Evolutionary conservation across 1,140 invertebrate species (phyloP), one percentile per base, ranked within the genome.

Genomic region (Ridgeia piscesae): DNA sequence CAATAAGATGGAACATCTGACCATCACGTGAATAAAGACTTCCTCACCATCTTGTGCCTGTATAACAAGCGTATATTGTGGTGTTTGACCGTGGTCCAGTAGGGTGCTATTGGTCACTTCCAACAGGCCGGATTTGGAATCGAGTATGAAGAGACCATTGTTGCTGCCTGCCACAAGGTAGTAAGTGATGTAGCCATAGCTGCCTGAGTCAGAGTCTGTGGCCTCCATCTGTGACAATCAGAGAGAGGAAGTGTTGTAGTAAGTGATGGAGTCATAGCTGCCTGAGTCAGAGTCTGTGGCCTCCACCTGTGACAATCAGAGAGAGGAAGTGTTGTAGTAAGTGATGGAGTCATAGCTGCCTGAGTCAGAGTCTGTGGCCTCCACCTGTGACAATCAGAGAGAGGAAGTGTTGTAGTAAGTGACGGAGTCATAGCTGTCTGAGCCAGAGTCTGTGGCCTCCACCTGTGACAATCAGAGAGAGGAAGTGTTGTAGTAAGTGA

Each of bases 1-100:
- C 14, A 77, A 90, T 2, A 90, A 90, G 34, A 33, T 89, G n/a
- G 88, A 89, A 89, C 8, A 33, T 90, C 4, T 33, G n/a, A 90
- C 9, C 11, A 90, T 90, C 11, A 31, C 0, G n/a, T 90, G 34
- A 90, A 21, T 90, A 35, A 90, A 31, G 89, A 27, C 21, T 14
- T 90, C 33, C 33, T 90, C 89, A 90, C 89, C 89, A 90, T 90
- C 89, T 33, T 34, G n/a, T 90, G 89, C 89, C 31, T 34, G 33
- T 34, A 90, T 35, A 90, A 34, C 35, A 33, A 90, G 89, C 4
- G n/a, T 90, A 33, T 34, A 27, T 17, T 34, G 35, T 17, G 33
- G 33, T 35, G n/a, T 34, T 27, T 34, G 35, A 35, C 89, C 35
- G 31, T 90, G 21, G 35, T 90, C 89, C 17, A 90, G 89, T 33